Base-by-base conservation (phyloP, 2,888 invertebrate species). In the Ethmia dodecea region DNA sequence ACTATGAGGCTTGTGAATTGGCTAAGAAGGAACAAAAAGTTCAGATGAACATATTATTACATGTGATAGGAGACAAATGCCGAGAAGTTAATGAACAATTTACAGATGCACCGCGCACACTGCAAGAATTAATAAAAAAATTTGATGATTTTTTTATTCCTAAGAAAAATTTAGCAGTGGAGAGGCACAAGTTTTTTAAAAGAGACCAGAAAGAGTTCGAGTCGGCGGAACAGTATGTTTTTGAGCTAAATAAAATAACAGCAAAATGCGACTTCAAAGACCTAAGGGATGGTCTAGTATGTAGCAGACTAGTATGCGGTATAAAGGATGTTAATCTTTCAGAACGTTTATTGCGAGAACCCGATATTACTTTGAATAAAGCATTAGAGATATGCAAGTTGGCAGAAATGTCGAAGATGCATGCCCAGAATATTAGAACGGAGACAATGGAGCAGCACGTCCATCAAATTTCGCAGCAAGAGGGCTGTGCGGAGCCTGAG, bases 221-320 rank as follows among this genome's bases (percentile, higher is more conserved):
- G 16, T 38, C 47, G 0, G 36, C 35, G 2, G 48, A 51, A 8
- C 45, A 48, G 16, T 48, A 43, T 20, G 35, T 35, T 12, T 46
- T 43, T 30, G 49, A 50, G 22, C 13, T 52, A 5, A 47, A 40
- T 6, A 47, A 47, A 28, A 27, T 50, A 18, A 47, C 49, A 2
- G 8, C 15, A 2, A 45, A 27, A 12, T 52, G 52, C 33, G 48
- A 52, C 5, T 52, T 55, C 18, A 35, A 37, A 30, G 36, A 39
- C 2, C 33, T 55, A 5, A 29, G 32, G 1, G 37, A 41, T 22
- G 47, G 47, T 12, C 27, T 52, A 12, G 32, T 49, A 1, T 27
- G 38, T 12, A 47, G 47, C 28, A 32, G 43, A 8, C 31, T 55
- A 16, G 46, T 52, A 16, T 52, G 52, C 35, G 49, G 52, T 0